A percentile compares a stretch with the other conserved stretches of the same genome.
Conservation (phyloP, 2,797 vertebrate species). For the Amphiprion clarkii region DNA sequence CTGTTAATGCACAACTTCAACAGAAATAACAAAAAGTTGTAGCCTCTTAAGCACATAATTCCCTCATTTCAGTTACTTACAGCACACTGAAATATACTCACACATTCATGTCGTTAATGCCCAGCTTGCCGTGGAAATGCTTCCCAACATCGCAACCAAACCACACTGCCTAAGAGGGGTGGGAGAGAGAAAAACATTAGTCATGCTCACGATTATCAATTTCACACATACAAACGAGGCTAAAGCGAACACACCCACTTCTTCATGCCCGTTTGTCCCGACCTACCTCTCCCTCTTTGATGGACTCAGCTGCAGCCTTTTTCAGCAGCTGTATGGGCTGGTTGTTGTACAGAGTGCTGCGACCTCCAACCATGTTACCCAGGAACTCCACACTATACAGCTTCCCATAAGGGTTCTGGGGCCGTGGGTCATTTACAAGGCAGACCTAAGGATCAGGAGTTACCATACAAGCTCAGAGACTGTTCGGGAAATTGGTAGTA, state of each 20-base stretch:
- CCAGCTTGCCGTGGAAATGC: slow-evolving; percentile 96
- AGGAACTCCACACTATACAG: slow-evolving; percentile 96
- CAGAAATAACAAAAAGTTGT: too few relatives aligned
- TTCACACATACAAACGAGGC: background rate
- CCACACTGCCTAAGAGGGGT: slow-evolving; percentile 92
- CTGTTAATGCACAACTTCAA: too few relatives aligned
- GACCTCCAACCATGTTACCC: slow-evolving; percentile 94
- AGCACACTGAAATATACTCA: slow-evolving; percentile 83
- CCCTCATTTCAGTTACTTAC: too few relatives aligned
- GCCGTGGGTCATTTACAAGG: slow-evolving; percentile 96
- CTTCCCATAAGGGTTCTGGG: slow-evolving; percentile 92
- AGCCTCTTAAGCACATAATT: too few relatives aligned
- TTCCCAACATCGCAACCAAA: slow-evolving; percentile 98
- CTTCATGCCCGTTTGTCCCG: background rate
- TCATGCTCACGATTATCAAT: background rate
- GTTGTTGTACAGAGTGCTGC: slow-evolving; percentile 94
- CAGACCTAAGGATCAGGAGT: slow-evolving; percentile 86
- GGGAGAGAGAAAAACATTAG: background rate
- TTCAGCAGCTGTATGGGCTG: slow-evolving; percentile 94
- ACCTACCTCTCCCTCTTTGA: slow-evolving; percentile 95
- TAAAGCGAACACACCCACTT: background rate
- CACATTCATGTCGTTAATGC: slow-evolving; percentile 98
- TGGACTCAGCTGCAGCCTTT: slow-evolving; percentile 91
- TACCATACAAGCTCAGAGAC: slow-evolving; percentile 15
- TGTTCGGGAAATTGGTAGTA: background rate